Conservation (phyloP, 2,113 vertebrate genomes). For the Callospermophilus lateralis region DNA sequence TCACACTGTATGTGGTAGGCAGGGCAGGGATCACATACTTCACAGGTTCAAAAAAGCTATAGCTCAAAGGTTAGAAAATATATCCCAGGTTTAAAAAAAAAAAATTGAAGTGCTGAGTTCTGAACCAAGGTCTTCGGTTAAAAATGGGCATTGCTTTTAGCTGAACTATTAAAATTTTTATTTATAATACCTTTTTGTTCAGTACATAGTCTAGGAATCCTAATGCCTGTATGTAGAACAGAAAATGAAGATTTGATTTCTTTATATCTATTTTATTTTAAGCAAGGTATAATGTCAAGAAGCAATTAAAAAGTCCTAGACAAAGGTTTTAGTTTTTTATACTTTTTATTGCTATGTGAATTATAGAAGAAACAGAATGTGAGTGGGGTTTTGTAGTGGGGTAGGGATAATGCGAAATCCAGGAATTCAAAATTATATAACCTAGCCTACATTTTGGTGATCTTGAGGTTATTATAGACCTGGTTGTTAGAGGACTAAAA, state of each 20-base stretch:
- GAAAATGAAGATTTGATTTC: background rate
- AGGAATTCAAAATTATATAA: slow-evolving; percentile 47
- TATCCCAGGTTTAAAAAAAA: background rate
- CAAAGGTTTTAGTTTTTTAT: background rate
- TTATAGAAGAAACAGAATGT: background rate
- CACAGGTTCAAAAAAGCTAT: slow-evolving; percentile 32
- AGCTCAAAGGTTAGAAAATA: background rate
- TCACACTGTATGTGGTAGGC: background rate
- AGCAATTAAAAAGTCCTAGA: slow-evolving; percentile 10
- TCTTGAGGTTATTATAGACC: background rate
- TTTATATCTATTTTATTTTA: slow-evolving; percentile 17
- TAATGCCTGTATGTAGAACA: background rate
- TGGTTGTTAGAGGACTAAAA: background rate
- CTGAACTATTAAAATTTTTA: background rate
- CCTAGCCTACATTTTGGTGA: background rate
- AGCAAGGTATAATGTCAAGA: background rate
- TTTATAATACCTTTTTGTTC: background rate
- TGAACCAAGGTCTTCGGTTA: background rate
- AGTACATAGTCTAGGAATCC: background rate
- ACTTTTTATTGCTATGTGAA: slow-evolving; percentile 19
- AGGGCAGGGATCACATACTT: background rate
- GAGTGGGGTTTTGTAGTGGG: background rate
- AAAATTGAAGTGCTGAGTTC: background rate
- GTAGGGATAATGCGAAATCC: background rate
- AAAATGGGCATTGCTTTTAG: background rate